phyloP scores from a whole-genome alignment of 2,113 vertebrate genomes.

The Rhynchomys soricoides region DNA sequence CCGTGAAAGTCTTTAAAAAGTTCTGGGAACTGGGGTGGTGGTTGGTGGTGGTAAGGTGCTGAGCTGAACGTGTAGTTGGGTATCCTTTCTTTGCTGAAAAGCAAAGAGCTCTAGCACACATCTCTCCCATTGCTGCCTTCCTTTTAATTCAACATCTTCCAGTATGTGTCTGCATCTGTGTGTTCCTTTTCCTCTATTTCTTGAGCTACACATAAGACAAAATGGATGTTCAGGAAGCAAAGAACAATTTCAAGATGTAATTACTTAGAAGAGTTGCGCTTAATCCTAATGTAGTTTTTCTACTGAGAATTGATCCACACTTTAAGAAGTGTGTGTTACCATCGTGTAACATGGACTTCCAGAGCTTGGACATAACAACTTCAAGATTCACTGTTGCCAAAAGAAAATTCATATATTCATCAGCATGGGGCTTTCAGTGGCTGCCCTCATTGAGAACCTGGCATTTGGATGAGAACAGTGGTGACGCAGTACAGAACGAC shows the following conservation, averaged over 20 bases:
- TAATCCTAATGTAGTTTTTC: conserved; percentile 40
- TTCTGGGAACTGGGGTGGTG: not conserved
- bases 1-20: not conserved
- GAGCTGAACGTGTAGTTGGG: not conserved
- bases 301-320: conserved; percentile 17
- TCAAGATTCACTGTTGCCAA: conserved; percentile 34
- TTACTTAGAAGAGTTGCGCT: not conserved
- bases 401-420: conserved; percentile 29
- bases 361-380: conserved; percentile 49
- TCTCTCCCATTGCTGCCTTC: not conserved
- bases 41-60: not conserved
- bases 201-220: not conserved
- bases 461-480: not conserved
- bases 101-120: not conserved
- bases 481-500: not conserved
- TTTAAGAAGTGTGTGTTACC: not conserved
- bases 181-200: not conserved
- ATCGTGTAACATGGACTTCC: not conserved
- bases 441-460: not conserved
- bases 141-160: not conserved
- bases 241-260: not conserved
- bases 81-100: not conserved
- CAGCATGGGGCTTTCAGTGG: not conserved
- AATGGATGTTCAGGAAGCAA: conserved; percentile 43
- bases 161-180: not conserved